phyloP scores from a whole-genome alignment of 2,113 vertebrate genomes.

The Sinocyclocheilus maitianheensis region DNA sequence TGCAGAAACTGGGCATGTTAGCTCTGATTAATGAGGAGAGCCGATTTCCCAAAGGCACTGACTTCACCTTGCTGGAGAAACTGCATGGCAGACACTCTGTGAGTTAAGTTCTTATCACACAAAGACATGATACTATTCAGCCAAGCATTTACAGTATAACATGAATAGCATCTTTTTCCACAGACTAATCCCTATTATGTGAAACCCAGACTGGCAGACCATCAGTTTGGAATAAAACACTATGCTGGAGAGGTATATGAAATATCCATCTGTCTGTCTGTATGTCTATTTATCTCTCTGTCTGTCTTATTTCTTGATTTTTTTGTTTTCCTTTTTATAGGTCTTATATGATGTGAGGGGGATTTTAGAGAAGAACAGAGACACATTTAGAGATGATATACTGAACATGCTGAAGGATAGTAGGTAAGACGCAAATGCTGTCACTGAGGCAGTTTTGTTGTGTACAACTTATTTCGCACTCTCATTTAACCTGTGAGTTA shows the following conservation, averaged over 20 bases:
- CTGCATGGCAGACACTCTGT: constrained; percentile 89
- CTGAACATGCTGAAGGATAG: constrained; percentile 92
- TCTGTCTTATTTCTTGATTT: background rate
- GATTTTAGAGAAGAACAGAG: constrained; percentile 91
- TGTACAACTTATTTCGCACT: background rate
- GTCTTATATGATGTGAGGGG: constrained; percentile 86
- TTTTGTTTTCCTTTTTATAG: constrained; percentile 63
- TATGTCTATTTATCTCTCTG: background rate
- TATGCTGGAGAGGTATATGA: constrained; percentile 85
- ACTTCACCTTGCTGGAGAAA: constrained; percentile 91
- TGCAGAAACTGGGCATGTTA: constrained; percentile 88
- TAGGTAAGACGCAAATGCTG: constrained; percentile 71
- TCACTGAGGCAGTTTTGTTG: background rate
- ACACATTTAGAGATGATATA: constrained; percentile 92
- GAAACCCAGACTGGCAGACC: constrained; percentile 88
- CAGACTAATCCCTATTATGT: constrained; percentile 90
- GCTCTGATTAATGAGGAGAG: constrained; percentile 92
- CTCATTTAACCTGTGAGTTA: background rate
- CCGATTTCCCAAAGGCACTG: constrained; percentile 92
- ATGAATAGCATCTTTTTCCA: constrained; percentile 54
- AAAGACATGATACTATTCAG: constrained; percentile 7
- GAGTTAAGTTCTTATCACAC: constrained; percentile 63
- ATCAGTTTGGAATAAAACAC: constrained; percentile 92
- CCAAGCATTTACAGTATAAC: constrained; percentile 6
- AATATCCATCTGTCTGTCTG: background rate